Evolutionary conservation across 1,140 invertebrate species (phyloP).

Genomic region (Pseudomyrmex concolor): DNA sequence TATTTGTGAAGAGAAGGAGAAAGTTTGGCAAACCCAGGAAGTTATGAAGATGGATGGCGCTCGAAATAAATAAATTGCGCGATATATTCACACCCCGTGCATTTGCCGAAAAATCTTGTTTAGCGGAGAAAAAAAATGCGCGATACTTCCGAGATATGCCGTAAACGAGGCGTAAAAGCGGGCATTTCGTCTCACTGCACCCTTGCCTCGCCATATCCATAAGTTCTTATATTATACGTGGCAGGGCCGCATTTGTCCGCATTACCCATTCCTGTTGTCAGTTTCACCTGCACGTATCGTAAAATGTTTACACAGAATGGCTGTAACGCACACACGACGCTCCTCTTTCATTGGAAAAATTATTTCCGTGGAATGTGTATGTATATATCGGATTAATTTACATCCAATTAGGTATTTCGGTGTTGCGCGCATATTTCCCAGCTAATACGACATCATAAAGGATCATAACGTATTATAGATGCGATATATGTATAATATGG

Average conservation of each 20-base stretch:
- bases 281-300: background rate
- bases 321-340: background rate
- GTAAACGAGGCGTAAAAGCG: slow-evolving; percentile 52
- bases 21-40: background rate
- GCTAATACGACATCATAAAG: slow-evolving; percentile 40
- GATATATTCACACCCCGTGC: background rate
- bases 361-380: background rate
- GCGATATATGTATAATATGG: slow-evolving; percentile 4
- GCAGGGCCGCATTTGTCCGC: slow-evolving; percentile 39
- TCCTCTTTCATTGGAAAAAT: background rate
- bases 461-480: slow-evolving; percentile 36
- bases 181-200: slow-evolving; percentile 26
- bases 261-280: slow-evolving; percentile 27
- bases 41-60: slow-evolving; percentile 11
- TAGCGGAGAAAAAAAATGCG: background rate
- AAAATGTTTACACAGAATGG: slow-evolving; percentile 13
- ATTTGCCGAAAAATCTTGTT: slow-evolving; percentile 4
- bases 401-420: slow-evolving; percentile 34
- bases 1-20: background rate
- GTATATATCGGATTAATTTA: slow-evolving; percentile 45
- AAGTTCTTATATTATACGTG: slow-evolving; percentile 48
- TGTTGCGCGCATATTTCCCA: background rate
- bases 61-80: background rate
- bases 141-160: background rate
- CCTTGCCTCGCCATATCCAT: slow-evolving; percentile 19